phyloP scores from a whole-genome alignment of 2,888 invertebrate genomes.

The Rutpela maculata region DNA sequence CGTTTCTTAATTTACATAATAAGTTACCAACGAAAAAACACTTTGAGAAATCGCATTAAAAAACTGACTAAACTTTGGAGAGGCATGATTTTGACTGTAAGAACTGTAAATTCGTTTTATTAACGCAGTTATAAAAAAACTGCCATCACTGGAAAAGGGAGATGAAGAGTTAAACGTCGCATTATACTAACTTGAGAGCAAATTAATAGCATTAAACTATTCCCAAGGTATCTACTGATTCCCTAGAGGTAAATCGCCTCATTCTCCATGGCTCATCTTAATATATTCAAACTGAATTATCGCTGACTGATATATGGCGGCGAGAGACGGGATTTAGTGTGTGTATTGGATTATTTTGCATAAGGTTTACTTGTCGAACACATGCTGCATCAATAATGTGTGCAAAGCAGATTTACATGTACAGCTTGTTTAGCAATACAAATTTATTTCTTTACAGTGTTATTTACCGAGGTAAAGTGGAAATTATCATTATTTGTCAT shows the following conservation, averaged over 20 bases:
- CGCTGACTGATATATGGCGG: constrained; percentile 6
- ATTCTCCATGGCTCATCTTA: background rate
- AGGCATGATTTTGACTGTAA: too few relatives aligned
- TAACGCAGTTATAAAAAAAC: too few relatives aligned
- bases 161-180: background rate
- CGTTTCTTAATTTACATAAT: too few relatives aligned
- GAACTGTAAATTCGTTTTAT: too few relatives aligned
- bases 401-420: constrained; percentile 7
- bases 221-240: background rate
- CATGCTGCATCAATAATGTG: background rate
- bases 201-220: background rate
- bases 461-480: too few relatives aligned
- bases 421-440: background rate
- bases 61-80: too few relatives aligned
- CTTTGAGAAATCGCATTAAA: too few relatives aligned
- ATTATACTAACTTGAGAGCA: background rate
- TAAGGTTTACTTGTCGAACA: background rate
- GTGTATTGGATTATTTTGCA: constrained; percentile 3
- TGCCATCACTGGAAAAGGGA: too few relatives aligned
- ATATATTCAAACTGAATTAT: constrained; percentile 20
- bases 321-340: constrained; percentile 2
- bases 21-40: too few relatives aligned
- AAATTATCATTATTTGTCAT: too few relatives aligned
- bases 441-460: background rate
- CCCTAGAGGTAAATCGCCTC: background rate